Percentiles rank a stretch among this genome's conserved stretches.
Conservation (phyloP, 2,797 vertebrate species). For the Xenentodon cancila region DNA sequence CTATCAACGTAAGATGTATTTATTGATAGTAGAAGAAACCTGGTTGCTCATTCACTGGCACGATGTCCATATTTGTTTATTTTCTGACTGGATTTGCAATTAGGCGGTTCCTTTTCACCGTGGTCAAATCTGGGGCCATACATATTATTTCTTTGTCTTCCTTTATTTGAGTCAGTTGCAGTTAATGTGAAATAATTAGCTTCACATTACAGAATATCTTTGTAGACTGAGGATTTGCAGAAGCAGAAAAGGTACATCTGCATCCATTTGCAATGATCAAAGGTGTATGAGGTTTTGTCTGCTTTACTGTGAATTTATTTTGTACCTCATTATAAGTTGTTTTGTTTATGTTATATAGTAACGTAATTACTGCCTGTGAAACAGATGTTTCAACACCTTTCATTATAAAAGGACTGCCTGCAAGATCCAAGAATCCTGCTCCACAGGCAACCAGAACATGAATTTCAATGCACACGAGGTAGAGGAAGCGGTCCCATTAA, state of each 20-base stretch:
- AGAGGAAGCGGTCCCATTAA: conserved; percentile 33
- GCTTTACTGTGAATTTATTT: conserved; percentile 39
- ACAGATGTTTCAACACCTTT: conserved; percentile 77
- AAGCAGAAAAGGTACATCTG: conserved; percentile 52
- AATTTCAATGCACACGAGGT: conserved; percentile 41
- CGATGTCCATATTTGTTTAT: background rate
- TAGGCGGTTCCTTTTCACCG: background rate
- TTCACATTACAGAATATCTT: conserved; percentile 27
- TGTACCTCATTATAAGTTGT: conserved; percentile 70
- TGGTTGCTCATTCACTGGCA: background rate
- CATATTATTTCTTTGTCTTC: background rate
- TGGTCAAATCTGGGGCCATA: background rate
- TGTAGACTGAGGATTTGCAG: conserved; percentile 28
- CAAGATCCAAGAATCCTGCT: conserved; percentile 61
- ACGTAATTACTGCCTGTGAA: conserved; percentile 78
- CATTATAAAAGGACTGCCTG: conserved; percentile 58
- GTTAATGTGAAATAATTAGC: conserved; percentile 58
- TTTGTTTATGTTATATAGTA: conserved; percentile 74
- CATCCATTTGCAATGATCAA: conserved; percentile 66
- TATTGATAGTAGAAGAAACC: background rate
- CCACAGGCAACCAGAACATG: conserved; percentile 50
- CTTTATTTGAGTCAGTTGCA: conserved; percentile 9
- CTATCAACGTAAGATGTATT: background rate
- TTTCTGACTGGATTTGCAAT: background rate
- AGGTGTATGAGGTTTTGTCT: conserved; percentile 48